Conservation (phyloP, 1,140 invertebrate genomes). For the Lepidurus packardi region DNA sequence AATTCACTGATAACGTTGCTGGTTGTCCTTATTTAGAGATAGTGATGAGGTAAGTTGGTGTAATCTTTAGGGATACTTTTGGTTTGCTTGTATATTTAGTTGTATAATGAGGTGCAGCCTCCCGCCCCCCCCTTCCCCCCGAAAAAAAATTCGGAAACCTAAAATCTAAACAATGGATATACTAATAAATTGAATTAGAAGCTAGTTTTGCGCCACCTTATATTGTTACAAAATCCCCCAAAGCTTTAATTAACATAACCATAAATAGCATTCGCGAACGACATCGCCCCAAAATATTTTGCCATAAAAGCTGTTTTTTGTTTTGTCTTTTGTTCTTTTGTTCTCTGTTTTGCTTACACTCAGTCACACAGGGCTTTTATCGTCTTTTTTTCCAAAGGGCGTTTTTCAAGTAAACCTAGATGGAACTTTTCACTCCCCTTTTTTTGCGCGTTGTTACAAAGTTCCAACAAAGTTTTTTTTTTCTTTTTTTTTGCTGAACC, state of each 20-base stretch:
- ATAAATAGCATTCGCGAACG: neutral
- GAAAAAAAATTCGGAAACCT: too few relatives aligned
- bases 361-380: constrained; percentile 18
- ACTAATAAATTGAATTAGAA: too few relatives aligned
- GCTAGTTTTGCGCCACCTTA: too few relatives aligned
- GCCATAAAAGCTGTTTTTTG: neutral
- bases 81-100: too few relatives aligned
- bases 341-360: neutral
- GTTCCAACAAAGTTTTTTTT: constrained; percentile 20
- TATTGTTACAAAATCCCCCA: too few relatives aligned
- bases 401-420: neutral
- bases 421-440: neutral
- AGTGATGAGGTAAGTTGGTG: neutral
- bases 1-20: neutral
- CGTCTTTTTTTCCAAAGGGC: neutral
- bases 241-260: too few relatives aligned
- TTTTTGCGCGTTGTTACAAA: neutral
- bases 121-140: too few relatives aligned
- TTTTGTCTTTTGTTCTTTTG: neutral
- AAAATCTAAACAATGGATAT: too few relatives aligned
- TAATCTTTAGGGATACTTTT: too few relatives aligned
- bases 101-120: too few relatives aligned
- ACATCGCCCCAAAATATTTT: neutral
- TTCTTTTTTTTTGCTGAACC: neutral
- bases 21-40: too few relatives aligned